Evolutionary conservation across 2,113 vertebrate genomes (phyloP), one percentile per base, ranked within the genome.

Genomic region (Talpa occidentalis): DNA sequence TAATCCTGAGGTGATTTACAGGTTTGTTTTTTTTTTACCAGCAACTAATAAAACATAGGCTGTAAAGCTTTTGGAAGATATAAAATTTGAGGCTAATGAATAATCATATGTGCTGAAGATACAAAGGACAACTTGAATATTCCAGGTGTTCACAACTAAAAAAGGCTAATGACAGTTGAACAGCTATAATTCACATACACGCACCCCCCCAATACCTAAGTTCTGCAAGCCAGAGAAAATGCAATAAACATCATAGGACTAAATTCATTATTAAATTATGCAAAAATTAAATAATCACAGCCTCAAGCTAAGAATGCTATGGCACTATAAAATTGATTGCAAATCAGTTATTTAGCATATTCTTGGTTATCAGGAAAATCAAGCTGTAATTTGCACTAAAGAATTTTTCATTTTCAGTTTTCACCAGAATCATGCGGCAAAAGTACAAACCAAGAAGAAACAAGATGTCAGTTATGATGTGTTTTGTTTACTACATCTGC

Each of bases 51-150:
- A 97, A 95, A 78, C 21, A 90, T 67, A 59, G 66, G 62, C 64
- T 93, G n/a, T 92, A 93, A 97, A 95, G n/a, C 87, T 88, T 94
- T 94, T 94, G 90, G 42, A 95, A 94, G 80, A 66, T 88, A 84
- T 93, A 96, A 96, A 92, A 90, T 84, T 28, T 19, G 42, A 56
- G 28, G 37, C 52, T 88, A 93, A 94, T 94, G 72, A 26, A 70
- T 96, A 90, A 93, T 94, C 64, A 74, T 30, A 72, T 81, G 44
- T 69, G 67, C 81, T 37, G 28, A 85, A 85, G 62, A 73, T 52
- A 12, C 6, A 84, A 81, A 93, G 44, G n/a, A 59, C 62, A 77
- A n/a, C 62, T 28, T 72, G 44, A 74, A 88, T 74, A 26, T 74
- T 94, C 72, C 94, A 96, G 84, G 77, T 96, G 66, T 88, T 97